Conservation (phyloP, 2,888 invertebrate species). For the Harpagoxenus sublaevis region DNA sequence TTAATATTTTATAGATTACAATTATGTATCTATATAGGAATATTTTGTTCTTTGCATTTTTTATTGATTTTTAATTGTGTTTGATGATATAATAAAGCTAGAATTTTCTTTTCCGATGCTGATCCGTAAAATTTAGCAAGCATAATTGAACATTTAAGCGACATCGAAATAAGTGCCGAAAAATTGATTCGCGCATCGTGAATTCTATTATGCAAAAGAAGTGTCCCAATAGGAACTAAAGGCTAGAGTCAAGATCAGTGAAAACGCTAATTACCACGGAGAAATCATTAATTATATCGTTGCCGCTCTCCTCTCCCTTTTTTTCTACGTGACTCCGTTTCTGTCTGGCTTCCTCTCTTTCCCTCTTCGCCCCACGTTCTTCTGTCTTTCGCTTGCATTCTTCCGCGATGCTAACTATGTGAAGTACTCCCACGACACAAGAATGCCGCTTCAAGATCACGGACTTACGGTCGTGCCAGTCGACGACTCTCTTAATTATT, state of each 20-base stretch:
- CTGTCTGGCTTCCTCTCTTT: constrained; percentile 18
- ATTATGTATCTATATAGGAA: background rate
- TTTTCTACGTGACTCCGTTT: constrained; percentile 27
- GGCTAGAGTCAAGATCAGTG: constrained; percentile 79
- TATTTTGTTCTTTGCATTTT: background rate
- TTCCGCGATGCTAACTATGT: constrained; percentile 79
- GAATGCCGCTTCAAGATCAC: constrained; percentile 77
- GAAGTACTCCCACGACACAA: constrained; percentile 80
- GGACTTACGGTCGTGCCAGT: constrained; percentile 69
- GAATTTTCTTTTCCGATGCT: background rate
- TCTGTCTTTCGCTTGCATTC: constrained; percentile 74
- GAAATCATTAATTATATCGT: constrained; percentile 81
- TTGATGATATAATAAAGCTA: background rate
- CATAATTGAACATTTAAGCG: background rate
- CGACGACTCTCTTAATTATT: constrained; percentile 73
- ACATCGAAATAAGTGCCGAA: background rate
- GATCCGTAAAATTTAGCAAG: no score
- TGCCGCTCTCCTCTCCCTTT: constrained; percentile 52
- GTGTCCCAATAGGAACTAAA: constrained; percentile 70
- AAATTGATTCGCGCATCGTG: background rate
- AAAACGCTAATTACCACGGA: constrained; percentile 81
- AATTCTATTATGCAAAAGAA: constrained; percentile 71
- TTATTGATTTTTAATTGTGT: background rate
- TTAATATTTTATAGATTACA: background rate
- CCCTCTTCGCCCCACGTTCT: constrained; percentile 34